These are phyloP conservation scores for Todus mexicanus DNA, from an alignment of 2,797 vertebrate species.

Conservation along the genomic window DNA sequence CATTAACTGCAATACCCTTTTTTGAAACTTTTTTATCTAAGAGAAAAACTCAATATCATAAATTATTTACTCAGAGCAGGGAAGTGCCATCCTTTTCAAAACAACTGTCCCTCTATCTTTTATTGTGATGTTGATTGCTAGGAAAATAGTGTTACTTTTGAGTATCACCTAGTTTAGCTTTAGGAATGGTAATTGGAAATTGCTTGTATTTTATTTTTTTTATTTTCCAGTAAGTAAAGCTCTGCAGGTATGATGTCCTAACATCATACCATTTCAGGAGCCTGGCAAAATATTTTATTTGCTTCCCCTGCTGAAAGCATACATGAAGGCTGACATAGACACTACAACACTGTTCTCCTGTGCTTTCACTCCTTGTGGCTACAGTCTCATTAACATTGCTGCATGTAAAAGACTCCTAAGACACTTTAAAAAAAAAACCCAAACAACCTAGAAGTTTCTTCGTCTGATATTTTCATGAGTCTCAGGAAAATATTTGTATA, in stretches of 20 bases:
- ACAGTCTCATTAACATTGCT: conserved; percentile 35
- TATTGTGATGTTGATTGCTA: background rate
- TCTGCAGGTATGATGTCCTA: background rate
- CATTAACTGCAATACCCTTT: background rate
- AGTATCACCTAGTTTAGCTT: background rate
- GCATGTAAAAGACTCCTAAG: background rate
- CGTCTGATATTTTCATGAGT: background rate
- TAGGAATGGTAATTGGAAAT: background rate
- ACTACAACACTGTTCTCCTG: conserved; percentile 42
- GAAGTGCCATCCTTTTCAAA: background rate
- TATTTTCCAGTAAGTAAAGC: background rate
- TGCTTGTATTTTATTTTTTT: background rate
- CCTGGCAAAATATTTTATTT: conserved; percentile 51
- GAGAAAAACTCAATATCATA: background rate
- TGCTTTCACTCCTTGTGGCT: background rate
- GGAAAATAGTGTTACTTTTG: background rate
- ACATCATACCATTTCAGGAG: background rate
- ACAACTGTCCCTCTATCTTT: background rate
- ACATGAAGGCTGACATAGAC: background rate
- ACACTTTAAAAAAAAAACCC: too few species aligned
- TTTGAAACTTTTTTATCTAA: background rate
- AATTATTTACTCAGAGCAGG: background rate
- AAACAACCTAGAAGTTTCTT: background rate
- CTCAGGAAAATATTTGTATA: background rate
- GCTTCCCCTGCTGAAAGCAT: conserved; percentile 26